Evolutionary conservation across 2,797 vertebrate genomes (phyloP).

Genomic region (Anisognathus igniventris): DNA sequence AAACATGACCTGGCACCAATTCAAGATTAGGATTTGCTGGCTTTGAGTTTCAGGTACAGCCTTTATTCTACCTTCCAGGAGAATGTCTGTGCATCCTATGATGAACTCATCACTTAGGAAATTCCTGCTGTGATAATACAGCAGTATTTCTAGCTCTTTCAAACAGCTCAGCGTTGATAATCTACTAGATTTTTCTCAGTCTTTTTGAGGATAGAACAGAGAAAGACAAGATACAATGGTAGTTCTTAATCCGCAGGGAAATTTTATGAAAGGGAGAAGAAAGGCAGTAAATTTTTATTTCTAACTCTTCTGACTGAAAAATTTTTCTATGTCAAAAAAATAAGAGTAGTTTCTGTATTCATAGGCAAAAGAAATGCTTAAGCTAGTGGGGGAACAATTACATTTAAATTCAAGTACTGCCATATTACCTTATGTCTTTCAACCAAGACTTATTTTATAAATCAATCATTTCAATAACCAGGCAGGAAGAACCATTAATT

Average conservation of each 20-base stretch:
- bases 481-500: neutral
- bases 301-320: neutral
- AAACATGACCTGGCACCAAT: slow-evolving; percentile 35
- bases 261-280: neutral
- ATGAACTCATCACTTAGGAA: slow-evolving; percentile 40
- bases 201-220: slow-evolving; percentile 15
- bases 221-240: neutral
- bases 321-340: neutral
- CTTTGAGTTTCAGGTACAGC: slow-evolving; percentile 48
- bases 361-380: neutral
- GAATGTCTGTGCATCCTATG: neutral
- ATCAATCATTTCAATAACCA: slow-evolving; percentile 31
- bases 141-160: slow-evolving; percentile 30
- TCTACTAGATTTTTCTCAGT: slow-evolving; percentile 34
- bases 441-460: slow-evolving; percentile 23
- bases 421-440: neutral
- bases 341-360: neutral
- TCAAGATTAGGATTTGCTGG: slow-evolving; percentile 9
- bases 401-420: slow-evolving; percentile 14
- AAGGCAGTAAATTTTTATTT: neutral
- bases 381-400: neutral
- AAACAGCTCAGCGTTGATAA: neutral
- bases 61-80: slow-evolving; percentile 44
- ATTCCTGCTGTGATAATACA: slow-evolving; percentile 55
- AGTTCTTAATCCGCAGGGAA: neutral